Conservation (phyloP, 2,888 invertebrate genomes). For the Proisotoma minuta region DNA sequence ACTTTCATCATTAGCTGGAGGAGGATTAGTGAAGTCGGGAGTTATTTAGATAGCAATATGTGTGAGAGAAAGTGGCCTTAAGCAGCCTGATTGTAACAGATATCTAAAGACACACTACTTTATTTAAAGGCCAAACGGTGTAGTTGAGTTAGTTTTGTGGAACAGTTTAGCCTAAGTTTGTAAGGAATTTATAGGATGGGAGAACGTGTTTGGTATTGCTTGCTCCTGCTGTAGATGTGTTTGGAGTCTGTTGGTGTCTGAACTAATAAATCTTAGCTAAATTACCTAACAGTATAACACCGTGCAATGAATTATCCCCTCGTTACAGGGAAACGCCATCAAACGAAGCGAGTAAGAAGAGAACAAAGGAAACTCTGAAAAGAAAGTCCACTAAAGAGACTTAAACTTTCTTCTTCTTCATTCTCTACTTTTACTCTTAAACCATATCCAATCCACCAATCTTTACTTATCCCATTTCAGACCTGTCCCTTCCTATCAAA, state of each 20-base stretch:
- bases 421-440: conserved; percentile 12
- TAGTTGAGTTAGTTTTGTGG: neutral
- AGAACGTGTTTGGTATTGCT: conserved; percentile 9
- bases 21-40: too few species aligned
- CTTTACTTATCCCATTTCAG: conserved; percentile 6
- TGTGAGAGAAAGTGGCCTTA: too few species aligned
- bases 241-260: conserved; percentile 44
- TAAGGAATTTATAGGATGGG: conserved; percentile 7
- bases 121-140: neutral
- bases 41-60: too few species aligned
- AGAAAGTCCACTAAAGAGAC: conserved; percentile 22
- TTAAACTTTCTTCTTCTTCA: conserved; percentile 18
- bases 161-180: conserved; percentile 6
- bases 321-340: conserved; percentile 45
- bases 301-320: conserved; percentile 47
- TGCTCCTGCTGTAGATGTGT: conserved; percentile 20
- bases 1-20: too few species aligned
- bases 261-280: conserved; percentile 47
- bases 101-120: too few species aligned
- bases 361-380: conserved; percentile 21
- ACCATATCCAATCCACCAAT: neutral
- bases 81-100: too few species aligned
- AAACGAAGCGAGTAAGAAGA: conserved; percentile 26
- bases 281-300: conserved; percentile 47
- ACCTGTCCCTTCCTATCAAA: conserved; percentile 7